Conservation (phyloP, 1,140 invertebrate species). For the Penaeus chinensis region DNA sequence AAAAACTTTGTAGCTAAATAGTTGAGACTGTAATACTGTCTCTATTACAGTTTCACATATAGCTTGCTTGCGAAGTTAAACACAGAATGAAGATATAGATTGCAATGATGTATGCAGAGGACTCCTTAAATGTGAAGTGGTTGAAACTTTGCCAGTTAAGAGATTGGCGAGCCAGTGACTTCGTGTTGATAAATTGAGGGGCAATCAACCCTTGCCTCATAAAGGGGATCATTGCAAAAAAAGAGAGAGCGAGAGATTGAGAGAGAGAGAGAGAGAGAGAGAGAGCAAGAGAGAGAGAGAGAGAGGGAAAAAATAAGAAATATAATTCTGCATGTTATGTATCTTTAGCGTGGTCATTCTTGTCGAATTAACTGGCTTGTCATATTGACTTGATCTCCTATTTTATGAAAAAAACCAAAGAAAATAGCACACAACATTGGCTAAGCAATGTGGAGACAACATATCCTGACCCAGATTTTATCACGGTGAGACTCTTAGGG, state of each 20-base stretch:
- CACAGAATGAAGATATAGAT: constrained; percentile 43
- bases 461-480: constrained; percentile 53
- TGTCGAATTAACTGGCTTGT: constrained; percentile 53
- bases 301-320: neutral
- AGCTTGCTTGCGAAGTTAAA: constrained; percentile 50
- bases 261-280: neutral
- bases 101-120: constrained; percentile 34
- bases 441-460: constrained; percentile 47
- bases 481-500: constrained; percentile 46
- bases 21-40: constrained; percentile 43
- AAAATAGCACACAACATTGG: constrained; percentile 54
- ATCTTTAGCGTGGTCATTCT: constrained; percentile 29
- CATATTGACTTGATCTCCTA: constrained; percentile 51
- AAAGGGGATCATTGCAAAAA: constrained; percentile 29
- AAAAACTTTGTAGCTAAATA: constrained; percentile 60
- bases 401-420: constrained; percentile 33
- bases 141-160: constrained; percentile 44
- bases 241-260: neutral
- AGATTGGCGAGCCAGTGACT: constrained; percentile 43
- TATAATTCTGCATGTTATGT: constrained; percentile 40
- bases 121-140: constrained; percentile 47
- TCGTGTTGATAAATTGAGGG: constrained; percentile 27
- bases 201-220: constrained; percentile 31
- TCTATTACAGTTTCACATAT: constrained; percentile 50
- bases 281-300: neutral